Evolutionary conservation across 2,113 vertebrate species (phyloP), one percentile per base, ranked within the genome.

Genomic region (Sebastes fasciatus): DNA sequence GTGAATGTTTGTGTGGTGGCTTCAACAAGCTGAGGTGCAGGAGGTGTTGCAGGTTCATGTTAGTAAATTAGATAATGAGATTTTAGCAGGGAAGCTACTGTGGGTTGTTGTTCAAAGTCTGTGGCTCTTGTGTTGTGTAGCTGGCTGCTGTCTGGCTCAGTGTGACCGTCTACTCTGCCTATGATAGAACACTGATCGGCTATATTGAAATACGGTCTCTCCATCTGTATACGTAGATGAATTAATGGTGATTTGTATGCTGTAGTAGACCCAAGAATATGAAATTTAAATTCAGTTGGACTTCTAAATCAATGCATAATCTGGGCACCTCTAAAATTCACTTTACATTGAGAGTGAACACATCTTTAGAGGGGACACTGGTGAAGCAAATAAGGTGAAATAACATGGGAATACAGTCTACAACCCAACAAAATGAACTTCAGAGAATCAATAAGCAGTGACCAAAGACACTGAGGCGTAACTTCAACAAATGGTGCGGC

Each of bases 371-470:
- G n/a, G n/a, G 8, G 19, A 34, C 7, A 42, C 4, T 42, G 49
- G 26, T 49, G 14, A 40, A 34, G 34, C 34, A 34, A 34, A 34
- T 34, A 34, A 60, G 48, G 3, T 61, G 17, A 52, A 68, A 42
- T 11, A 60, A 46, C 23, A 2, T 17, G 5, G 16, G 16, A 42
- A 63, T 17, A 62, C 2, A 71, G 65, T 46, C 54, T 51, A 8
- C 4, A 45, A 19, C 10, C 34, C 16, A 48, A 74, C 45, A 72
- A 34, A 79, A 46, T 19, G 6, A 55, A 21, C 34, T 66, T 70
- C 16, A 62, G 74, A 23, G 5, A 71, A 79, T 68, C 64, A 19
- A 84, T 82, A 67, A 64, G 17, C 26, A 23, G 26, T 26, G 43
- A 48, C 54, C 52, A 55, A 66, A 73, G n/a, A 52, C 16, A 34